Percentiles rank a stretch among this genome's conserved stretches.
phyloP scores from a whole-genome alignment of 2,113 vertebrate genomes.

The Oryzias melastigma region DNA sequence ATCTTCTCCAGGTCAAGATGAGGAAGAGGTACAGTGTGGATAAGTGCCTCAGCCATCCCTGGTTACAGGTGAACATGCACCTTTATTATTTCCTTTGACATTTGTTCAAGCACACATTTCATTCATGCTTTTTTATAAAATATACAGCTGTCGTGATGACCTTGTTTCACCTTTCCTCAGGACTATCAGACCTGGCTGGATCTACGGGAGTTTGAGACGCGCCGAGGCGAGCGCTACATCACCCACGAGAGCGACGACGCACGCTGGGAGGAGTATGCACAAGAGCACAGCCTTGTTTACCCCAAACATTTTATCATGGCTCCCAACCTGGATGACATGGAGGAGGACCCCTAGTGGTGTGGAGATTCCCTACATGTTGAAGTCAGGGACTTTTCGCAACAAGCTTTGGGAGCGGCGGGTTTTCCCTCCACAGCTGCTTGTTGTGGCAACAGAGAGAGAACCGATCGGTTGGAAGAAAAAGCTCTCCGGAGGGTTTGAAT shows the following conservation, averaged over 20 bases:
- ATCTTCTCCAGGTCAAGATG: constrained; percentile 99
- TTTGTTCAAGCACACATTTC: no score
- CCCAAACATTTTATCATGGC: constrained; percentile 98
- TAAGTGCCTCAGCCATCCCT: constrained; percentile 97
- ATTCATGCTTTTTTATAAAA: no score
- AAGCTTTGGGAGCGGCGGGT: constrained; percentile 43
- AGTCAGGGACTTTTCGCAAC: constrained; percentile 34
- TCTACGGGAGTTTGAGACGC: constrained; percentile 95
- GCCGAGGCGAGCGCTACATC: constrained; percentile 94
- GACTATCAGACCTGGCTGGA: constrained; percentile 99
- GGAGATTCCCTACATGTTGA: constrained; percentile 13
- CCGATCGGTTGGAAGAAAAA: constrained; percentile 15
- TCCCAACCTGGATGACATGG: constrained; percentile 96
- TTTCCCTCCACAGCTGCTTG: constrained; percentile 50
- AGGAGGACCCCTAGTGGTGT: constrained; percentile 89
- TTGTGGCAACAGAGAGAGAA: constrained; percentile 49
- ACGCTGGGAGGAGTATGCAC: constrained; percentile 92
- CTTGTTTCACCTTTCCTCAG: constrained; percentile 58
- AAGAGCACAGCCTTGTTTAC: constrained; percentile 85
- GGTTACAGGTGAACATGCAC: constrained; percentile 87
- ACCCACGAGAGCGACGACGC: constrained; percentile 96
- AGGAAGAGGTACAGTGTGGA: constrained; percentile 98
- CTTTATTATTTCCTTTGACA: background rate
- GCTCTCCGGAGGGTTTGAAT: constrained; percentile 29
- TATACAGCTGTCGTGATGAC: no score